A percentile compares a stretch with the other conserved stretches of the same genome.
phyloP scores from a whole-genome alignment of 1,140 invertebrate genomes.

The Drosophila tristis region DNA sequence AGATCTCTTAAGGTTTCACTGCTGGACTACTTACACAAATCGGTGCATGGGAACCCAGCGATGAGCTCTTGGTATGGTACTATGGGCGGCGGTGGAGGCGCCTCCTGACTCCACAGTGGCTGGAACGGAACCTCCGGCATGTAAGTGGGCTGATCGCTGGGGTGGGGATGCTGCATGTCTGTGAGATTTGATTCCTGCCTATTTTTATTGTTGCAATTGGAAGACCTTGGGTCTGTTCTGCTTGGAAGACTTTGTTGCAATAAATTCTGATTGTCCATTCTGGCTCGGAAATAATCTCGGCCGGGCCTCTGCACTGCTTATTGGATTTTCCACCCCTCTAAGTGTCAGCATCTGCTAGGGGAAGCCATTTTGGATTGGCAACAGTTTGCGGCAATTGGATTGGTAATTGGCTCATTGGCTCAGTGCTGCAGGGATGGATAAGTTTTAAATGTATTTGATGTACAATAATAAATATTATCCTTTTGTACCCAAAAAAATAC shows the following conservation, averaged over 20 bases:
- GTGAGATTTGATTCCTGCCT: slow-evolving; percentile 5
- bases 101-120: slow-evolving; percentile 74
- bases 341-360: slow-evolving; percentile 34
- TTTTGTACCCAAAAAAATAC: no score
- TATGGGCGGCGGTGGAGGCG: slow-evolving; percentile 78
- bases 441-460: no score
- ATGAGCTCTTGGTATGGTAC: slow-evolving; percentile 86
- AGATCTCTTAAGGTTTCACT: background rate
- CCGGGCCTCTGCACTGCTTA: slow-evolving; percentile 35
- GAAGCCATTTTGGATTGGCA: slow-evolving; percentile 73
- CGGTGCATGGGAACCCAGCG: slow-evolving; percentile 85
- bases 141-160: slow-evolving; percentile 71
- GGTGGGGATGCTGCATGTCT: slow-evolving; percentile 78
- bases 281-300: slow-evolving; percentile 36
- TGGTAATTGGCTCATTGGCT: slow-evolving; percentile 24
- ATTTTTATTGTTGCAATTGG: slow-evolving; percentile 22
- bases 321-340: slow-evolving; percentile 65
- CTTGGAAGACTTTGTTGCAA: slow-evolving; percentile 71
- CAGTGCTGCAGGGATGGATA: no score
- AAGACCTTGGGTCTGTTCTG: slow-evolving; percentile 67
- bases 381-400: slow-evolving; percentile 56
- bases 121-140: slow-evolving; percentile 84
- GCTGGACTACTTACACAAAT: slow-evolving; percentile 84
- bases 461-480: no score
- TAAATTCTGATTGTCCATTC: slow-evolving; percentile 59